Evolutionary conservation across 1,140 invertebrate species (phyloP).

Genomic region (Aphelenchoides fujianensis): DNA sequence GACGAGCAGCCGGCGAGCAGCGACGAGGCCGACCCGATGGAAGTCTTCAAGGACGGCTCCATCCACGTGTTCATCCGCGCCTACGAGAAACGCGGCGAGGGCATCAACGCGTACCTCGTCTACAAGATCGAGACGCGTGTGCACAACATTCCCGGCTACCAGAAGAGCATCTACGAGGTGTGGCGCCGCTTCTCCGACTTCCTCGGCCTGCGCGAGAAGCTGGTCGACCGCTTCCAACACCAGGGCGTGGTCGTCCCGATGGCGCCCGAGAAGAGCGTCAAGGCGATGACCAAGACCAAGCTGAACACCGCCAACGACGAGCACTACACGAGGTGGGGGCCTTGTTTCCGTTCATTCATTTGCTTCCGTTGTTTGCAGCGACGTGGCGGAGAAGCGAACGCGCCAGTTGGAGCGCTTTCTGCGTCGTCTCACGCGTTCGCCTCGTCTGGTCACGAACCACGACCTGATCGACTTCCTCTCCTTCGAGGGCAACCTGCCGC

Average conservation of each 20-base stretch:
- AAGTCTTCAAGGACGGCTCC: slow-evolving; percentile 13
- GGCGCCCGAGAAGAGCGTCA: slow-evolving; percentile 94
- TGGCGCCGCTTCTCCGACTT: slow-evolving; percentile 93
- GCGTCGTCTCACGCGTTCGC: slow-evolving; percentile 82
- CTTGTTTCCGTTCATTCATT: slow-evolving; percentile 48
- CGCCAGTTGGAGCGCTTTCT: slow-evolving; percentile 89
- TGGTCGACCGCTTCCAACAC: slow-evolving; percentile 80
- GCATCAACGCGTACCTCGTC: slow-evolving; percentile 90
- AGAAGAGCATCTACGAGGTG: slow-evolving; percentile 78
- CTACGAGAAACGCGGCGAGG: slow-evolving; percentile 92
- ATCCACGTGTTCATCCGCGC: slow-evolving; percentile 37
- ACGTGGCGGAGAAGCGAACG: slow-evolving; percentile 87
- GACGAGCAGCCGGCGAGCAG: background rate
- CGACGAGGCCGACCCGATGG: background rate
- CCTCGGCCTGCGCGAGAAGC: slow-evolving; percentile 88
- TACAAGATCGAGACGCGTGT: slow-evolving; percentile 71
- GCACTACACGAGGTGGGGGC: slow-evolving; percentile 65
- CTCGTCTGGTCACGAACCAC: slow-evolving; percentile 78
- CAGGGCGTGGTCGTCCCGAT: slow-evolving; percentile 91
- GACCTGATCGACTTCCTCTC: slow-evolving; percentile 96
- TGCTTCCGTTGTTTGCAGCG: slow-evolving; percentile 63
- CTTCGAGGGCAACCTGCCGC: slow-evolving; percentile 84
- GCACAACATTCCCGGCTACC: slow-evolving; percentile 69
- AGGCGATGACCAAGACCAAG: slow-evolving; percentile 93
- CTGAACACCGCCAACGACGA: slow-evolving; percentile 75